Evolutionary conservation across 2,113 vertebrate genomes (phyloP).

Genomic region (Nothocercus julius): DNA sequence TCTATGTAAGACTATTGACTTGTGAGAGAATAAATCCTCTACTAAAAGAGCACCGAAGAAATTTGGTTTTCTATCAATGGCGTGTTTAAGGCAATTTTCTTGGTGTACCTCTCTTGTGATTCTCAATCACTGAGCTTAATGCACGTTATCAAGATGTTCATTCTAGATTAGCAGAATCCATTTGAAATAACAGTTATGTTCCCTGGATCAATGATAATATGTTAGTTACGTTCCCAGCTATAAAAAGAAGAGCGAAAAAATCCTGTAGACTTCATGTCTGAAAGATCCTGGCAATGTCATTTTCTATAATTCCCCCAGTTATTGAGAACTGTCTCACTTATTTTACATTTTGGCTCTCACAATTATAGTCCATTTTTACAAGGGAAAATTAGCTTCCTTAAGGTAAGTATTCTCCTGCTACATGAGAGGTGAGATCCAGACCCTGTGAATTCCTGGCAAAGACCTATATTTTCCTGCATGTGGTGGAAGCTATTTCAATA

Average conservation of each 20-base stretch:
- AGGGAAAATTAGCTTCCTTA: slow-evolving; percentile 67
- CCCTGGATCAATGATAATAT: neutral
- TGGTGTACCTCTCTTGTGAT: neutral
- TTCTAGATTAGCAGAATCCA: neutral
- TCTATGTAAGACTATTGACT: neutral
- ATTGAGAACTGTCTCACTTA: slow-evolving; percentile 57
- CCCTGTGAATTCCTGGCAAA: slow-evolving; percentile 67
- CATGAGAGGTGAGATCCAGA: slow-evolving; percentile 68
- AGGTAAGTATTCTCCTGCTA: slow-evolving; percentile 62
- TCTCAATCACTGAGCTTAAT: neutral
- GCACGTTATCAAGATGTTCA: rapidly evolving
- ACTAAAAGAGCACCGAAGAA: neutral
- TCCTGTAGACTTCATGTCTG: slow-evolving; percentile 27
- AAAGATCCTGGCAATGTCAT: neutral
- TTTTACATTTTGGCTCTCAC: slow-evolving; percentile 61
- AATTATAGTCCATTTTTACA: slow-evolving; percentile 54
- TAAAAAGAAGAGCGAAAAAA: neutral
- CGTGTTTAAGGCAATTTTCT: neutral
- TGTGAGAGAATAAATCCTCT: neutral
- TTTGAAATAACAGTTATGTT: neutral
- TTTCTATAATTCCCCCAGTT: slow-evolving; percentile 18
- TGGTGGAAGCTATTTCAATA: slow-evolving; percentile 29
- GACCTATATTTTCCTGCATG: slow-evolving; percentile 29
- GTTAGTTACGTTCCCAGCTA: neutral
- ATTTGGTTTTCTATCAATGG: neutral